These are phyloP conservation scores for Hydrophis major DNA, from an alignment of 2,797 vertebrate species.

Conservation along the genomic window DNA sequence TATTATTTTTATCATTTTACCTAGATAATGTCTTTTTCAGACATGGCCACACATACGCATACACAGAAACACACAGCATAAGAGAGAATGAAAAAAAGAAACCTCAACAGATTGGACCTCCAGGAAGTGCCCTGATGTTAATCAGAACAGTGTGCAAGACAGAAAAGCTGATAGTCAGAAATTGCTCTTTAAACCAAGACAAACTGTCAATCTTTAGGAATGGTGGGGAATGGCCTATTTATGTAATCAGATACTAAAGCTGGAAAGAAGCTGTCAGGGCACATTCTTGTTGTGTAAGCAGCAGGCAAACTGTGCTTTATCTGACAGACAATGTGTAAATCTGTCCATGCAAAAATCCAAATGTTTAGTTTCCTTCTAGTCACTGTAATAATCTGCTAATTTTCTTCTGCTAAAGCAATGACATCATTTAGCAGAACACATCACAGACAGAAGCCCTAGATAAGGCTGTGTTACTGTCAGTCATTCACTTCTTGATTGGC, in stretches of 20 bases:
- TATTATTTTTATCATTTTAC: slow-evolving; percentile 32
- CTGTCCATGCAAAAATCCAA: slow-evolving; percentile 81
- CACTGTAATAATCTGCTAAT: slow-evolving; percentile 78
- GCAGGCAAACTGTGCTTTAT: slow-evolving; percentile 80
- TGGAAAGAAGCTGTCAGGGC: slow-evolving; percentile 79
- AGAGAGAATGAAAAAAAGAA: slow-evolving; percentile 28
- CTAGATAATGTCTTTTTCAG: slow-evolving; percentile 39
- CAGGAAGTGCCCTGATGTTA: slow-evolving; percentile 72
- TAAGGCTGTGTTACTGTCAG: slow-evolving; percentile 70
- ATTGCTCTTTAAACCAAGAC: slow-evolving; percentile 76
- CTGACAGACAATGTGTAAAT: slow-evolving; percentile 83
- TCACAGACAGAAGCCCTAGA: slow-evolving; percentile 68
- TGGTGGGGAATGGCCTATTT: slow-evolving; percentile 75
- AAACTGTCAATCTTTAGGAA: slow-evolving; percentile 78
- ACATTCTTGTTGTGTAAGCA: slow-evolving; percentile 78
- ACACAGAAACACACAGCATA: not conserved
- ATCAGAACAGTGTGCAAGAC: slow-evolving; percentile 72
- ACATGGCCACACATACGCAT: slow-evolving; percentile 21
- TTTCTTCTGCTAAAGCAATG: slow-evolving; percentile 73
- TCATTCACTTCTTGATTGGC: slow-evolving; percentile 73
- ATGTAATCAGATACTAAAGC: slow-evolving; percentile 79
- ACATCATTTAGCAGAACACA: slow-evolving; percentile 77
- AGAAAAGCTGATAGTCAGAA: slow-evolving; percentile 74
- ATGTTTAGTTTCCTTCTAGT: slow-evolving; percentile 81
- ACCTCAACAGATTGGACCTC: slow-evolving; percentile 68